Evolutionary conservation across 2,113 vertebrate species (phyloP).

Genomic region (Seriola quinqueradiata): DNA sequence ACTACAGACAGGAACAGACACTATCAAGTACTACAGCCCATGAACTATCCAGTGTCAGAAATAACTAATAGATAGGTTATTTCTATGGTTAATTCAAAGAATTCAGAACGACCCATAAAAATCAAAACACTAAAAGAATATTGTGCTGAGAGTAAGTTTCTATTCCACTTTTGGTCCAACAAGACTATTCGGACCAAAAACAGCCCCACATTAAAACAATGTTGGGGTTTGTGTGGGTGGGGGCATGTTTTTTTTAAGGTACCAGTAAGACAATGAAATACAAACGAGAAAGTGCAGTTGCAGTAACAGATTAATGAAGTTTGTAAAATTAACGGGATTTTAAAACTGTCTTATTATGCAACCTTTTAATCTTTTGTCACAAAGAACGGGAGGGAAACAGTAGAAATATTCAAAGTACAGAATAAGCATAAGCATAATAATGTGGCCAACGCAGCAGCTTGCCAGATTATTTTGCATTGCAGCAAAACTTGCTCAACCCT

Average conservation of each 20-base stretch:
- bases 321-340: not conserved
- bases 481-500: no score
- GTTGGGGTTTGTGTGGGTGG: not conserved
- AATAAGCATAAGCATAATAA: not conserved
- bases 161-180: not conserved
- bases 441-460: not conserved
- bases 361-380: not conserved
- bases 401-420: not conserved
- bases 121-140: not conserved
- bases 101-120: not conserved
- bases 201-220: not conserved
- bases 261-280: not conserved
- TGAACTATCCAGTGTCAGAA: not conserved
- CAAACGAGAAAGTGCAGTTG: not conserved
- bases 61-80: not conserved
- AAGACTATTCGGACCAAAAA: not conserved
- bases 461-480: not conserved
- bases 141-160: not conserved
- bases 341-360: not conserved
- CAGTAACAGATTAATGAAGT: not conserved
- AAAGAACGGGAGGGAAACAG: not conserved
- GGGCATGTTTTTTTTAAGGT: not conserved
- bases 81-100: not conserved
- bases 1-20: constrained; percentile 31
- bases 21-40: not conserved